Conservation (phyloP, 2,797 vertebrate genomes). For the Mormyrus proboscirostris region DNA sequence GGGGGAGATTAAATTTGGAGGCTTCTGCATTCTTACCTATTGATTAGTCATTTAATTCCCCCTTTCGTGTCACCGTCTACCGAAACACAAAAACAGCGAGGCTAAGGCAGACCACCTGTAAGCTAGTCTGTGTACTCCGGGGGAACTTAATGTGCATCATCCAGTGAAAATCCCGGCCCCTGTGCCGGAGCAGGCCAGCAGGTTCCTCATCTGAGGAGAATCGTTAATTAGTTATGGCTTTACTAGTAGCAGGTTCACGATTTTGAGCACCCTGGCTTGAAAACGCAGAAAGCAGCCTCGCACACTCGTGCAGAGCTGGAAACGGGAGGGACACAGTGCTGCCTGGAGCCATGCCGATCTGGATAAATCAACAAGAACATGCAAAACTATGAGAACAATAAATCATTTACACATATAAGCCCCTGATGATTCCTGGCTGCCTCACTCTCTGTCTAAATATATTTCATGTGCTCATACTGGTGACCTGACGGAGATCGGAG, state of each 20-base stretch:
- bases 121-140: neutral
- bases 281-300: neutral
- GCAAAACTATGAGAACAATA: neutral
- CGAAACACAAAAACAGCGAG: slow-evolving; percentile 14
- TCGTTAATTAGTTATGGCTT: neutral
- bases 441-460: neutral
- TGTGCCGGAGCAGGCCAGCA: no score
- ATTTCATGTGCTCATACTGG: slow-evolving; percentile 14
- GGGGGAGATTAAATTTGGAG: slow-evolving; percentile 25
- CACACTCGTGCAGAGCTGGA: neutral
- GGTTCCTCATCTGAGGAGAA: neutral
- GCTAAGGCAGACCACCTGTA: slow-evolving; percentile 6
- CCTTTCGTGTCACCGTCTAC: slow-evolving; percentile 8
- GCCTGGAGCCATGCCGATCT: neutral
- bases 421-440: neutral
- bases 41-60: slow-evolving; percentile 15
- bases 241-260: neutral
- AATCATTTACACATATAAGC: slow-evolving; percentile 7
- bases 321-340: neutral
- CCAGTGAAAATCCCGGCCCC: neutral
- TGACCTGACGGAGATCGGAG: slow-evolving; percentile 15
- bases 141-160: neutral
- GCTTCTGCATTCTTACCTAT: slow-evolving; percentile 19
- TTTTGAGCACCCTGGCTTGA: neutral
- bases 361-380: neutral